Base-by-base conservation (phyloP, 2,113 vertebrate genomes). In the Athene noctua region DNA sequence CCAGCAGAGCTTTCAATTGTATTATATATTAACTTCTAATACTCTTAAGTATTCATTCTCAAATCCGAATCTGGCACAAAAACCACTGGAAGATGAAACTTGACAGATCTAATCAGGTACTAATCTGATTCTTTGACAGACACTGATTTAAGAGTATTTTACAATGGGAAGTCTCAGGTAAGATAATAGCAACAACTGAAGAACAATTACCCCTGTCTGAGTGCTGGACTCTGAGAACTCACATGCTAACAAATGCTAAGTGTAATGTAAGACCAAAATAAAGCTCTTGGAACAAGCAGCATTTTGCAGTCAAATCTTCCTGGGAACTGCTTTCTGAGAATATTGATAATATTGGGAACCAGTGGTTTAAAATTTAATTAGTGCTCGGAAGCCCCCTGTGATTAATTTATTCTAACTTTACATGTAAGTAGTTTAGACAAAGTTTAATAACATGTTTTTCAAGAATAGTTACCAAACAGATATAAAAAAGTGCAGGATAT, bases 21-120 rank as follows among this genome's bases (percentile, higher is more conserved):
- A 83, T 95, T 77, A 67, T 90, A 80, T 93, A 92, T 96, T 91
- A 95, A 95, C 81, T 96, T 96, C 74, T 89, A 97, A 90, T 97
- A 94, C 78, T 86, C 67, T 63, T 59, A 36, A 77, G 54, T 84
- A 92, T 85, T 96, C 38, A 75, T 96, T 96, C 42, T 91, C 49
- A 91, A 85, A 80, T 44, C 58, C 2, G 2, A 54, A 92, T 61
- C 87, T 91, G 91, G 74, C 83, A 81, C 71, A 88, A 80, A 90
- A 86, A 36, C 91, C 81, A 74, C 44, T 63, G 62, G 85, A 92
- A 96, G 96, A 87, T 96, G 89, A 88, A 96, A 96, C 67, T 68
- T 97, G 93, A 97, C 79, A 82, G 46, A 90, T 44, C 47, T 51
- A 38, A 96, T 62, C 68, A 91, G 83, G 73, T 42, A 80, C 19